Conservation (phyloP, 2,888 invertebrate species). For the Lycocerus yunnanus region DNA sequence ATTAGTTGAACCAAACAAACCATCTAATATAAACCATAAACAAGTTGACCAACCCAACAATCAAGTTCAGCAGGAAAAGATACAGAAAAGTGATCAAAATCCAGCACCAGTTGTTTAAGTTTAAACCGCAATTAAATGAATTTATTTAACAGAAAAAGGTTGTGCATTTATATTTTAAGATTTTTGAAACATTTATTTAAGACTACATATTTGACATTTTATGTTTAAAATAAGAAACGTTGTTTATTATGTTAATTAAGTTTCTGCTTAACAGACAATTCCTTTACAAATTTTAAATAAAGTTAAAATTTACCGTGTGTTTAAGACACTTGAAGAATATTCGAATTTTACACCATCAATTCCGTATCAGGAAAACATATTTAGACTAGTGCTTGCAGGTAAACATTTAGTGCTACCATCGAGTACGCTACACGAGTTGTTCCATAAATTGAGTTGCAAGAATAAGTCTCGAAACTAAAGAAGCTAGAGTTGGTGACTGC, state of each 20-base stretch:
- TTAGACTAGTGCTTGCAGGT: too few relatives aligned
- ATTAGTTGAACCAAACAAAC: background rate
- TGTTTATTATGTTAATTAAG: background rate
- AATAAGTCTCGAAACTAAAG: too few relatives aligned
- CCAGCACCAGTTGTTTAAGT: background rate
- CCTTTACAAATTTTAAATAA: too few relatives aligned
- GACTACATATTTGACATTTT: background rate
- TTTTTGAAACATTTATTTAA: background rate
- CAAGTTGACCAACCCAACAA: background rate
- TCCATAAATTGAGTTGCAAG: too few relatives aligned
- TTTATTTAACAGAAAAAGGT: background rate
- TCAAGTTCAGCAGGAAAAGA: background rate
- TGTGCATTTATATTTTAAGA: background rate
- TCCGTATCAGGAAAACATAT: too few relatives aligned
- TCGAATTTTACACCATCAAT: too few relatives aligned
- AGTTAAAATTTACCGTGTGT: background rate
- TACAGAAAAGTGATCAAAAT: background rate
- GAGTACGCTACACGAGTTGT: too few relatives aligned
- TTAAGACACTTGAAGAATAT: too few relatives aligned
- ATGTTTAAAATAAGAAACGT: too few relatives aligned
- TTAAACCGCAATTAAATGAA: background rate
- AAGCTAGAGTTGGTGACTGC: too few relatives aligned
- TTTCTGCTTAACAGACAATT: background rate
- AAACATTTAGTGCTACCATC: too few relatives aligned
- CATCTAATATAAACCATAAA: slow-evolving; percentile 26